Evolutionary conservation across 2,113 vertebrate genomes (phyloP).

Genomic region (Tricholaema leucomelas): DNA sequence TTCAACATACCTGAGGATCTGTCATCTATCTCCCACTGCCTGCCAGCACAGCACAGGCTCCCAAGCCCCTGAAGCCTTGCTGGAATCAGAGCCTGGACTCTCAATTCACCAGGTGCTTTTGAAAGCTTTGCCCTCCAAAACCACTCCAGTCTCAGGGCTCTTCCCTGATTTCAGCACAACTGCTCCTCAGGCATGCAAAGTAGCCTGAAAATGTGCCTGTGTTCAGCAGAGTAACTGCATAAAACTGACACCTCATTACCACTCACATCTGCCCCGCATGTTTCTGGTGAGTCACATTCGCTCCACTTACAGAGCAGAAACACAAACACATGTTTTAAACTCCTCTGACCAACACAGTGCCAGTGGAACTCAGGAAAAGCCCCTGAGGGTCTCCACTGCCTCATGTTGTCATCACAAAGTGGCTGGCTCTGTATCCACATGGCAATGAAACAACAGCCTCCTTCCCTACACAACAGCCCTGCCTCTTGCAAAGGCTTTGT

Average conservation of each 20-base stretch:
- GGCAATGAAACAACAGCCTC: neutral
- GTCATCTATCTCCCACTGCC: neutral
- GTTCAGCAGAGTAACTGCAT: neutral
- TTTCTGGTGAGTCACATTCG: neutral
- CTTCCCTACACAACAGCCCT: neutral
- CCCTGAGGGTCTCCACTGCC: neutral
- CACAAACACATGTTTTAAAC: constrained; percentile 12
- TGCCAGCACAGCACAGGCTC: neutral
- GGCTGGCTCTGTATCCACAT: neutral
- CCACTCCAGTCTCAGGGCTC: neutral
- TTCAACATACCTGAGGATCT: neutral
- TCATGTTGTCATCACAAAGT: neutral
- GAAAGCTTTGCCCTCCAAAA: neutral
- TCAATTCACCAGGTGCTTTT: fast-evolving
- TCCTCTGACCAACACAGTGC: neutral
- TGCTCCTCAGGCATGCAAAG: neutral
- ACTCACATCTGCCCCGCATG: neutral
- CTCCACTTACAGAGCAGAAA: neutral
- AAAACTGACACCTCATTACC: constrained; percentile 50
- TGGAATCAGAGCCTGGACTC: neutral
- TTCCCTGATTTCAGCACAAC: neutral
- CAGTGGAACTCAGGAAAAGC: neutral
- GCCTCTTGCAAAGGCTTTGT: neutral
- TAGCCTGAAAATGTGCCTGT: neutral
- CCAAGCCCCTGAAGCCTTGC: neutral